phyloP scores from a whole-genome alignment of 2,113 vertebrate genomes.

The Hyaena hyaena region DNA sequence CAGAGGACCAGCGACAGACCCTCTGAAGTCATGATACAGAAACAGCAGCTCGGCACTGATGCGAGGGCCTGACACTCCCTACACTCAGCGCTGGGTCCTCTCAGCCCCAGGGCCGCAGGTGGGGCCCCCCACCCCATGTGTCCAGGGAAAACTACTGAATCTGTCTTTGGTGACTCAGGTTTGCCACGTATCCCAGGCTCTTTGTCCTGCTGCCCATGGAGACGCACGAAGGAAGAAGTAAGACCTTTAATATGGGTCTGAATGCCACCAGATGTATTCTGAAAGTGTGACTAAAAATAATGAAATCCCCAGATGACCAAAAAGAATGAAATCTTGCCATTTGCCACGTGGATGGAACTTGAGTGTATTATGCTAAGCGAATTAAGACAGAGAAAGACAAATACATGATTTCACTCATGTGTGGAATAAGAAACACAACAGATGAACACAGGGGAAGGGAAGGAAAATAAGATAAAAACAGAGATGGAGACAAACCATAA shows the following conservation, averaged over 20 bases:
- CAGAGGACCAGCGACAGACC: background rate
- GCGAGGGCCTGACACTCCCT: background rate
- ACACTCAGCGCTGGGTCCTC: background rate
- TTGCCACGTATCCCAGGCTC: background rate
- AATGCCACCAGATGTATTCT: background rate
- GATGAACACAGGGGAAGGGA: no score
- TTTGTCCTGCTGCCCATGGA: background rate
- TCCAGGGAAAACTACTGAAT: background rate
- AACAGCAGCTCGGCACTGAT: background rate
- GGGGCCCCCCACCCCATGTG: fast-evolving
- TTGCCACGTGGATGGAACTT: no score
- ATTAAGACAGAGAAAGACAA: no score
- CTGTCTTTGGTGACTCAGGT: background rate
- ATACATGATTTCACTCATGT: no score
- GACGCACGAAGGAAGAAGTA: background rate
- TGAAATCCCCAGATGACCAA: no score
- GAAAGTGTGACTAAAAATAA: background rate
- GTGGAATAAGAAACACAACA: no score
- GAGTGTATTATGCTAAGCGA: no score
- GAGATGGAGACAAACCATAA: no score
- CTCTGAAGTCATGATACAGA: background rate
- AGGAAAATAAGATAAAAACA: no score
- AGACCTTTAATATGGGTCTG: background rate
- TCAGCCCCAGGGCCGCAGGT: background rate
- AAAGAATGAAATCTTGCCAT: no score